Percentiles rank a stretch among this genome's conserved stretches.
These are phyloP conservation scores for Cephonodes hylas DNA, from an alignment of 2,888 invertebrate genomes.

Conservation along the genomic window DNA sequence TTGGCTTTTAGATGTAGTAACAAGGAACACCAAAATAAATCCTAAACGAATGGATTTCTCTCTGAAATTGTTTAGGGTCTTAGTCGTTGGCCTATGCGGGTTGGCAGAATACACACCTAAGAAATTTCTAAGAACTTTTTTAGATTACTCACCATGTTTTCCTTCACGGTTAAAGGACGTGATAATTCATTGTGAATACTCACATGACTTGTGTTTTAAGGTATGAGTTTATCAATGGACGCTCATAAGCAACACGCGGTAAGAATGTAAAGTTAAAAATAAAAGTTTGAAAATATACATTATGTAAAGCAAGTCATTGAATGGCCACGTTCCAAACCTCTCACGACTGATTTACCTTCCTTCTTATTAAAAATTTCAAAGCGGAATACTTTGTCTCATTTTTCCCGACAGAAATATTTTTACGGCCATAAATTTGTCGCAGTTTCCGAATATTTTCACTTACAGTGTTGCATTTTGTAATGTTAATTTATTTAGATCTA, in stretches of 20 bases:
- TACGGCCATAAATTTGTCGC: background rate
- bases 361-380: constrained; percentile 9
- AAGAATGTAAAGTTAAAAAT: background rate
- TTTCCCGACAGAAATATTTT: background rate
- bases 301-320: background rate
- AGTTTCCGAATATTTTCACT: constrained; percentile 1
- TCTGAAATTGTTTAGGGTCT: too few species aligned
- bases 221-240: too few species aligned
- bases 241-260: too few species aligned
- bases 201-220: too few species aligned
- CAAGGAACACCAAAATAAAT: background rate
- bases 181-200: too few species aligned
- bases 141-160: too few species aligned
- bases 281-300: background rate
- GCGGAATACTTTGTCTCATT: constrained; percentile 1
- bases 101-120: too few species aligned
- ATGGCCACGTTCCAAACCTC: background rate
- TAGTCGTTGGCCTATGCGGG: too few species aligned
- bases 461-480: background rate
- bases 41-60: background rate
- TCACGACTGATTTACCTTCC: background rate
- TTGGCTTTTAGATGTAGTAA: background rate
- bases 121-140: too few species aligned
- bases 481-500: too few species aligned
- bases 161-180: too few species aligned